Evolutionary conservation across 2,888 invertebrate species (phyloP).

Genomic region (Boloria selene): DNA sequence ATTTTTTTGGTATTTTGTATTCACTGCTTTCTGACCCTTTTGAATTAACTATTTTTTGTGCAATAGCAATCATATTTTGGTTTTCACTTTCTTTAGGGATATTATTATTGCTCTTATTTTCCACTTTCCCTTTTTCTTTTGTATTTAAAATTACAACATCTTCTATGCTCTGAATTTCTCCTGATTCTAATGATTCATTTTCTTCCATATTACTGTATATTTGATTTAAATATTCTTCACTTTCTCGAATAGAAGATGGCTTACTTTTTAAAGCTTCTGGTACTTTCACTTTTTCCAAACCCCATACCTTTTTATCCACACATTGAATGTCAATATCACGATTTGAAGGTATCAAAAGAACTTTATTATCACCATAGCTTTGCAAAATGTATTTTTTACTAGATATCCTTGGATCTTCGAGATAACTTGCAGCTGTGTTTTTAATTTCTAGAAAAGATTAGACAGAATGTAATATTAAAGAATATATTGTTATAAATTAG

Average conservation of each 20-base stretch:
- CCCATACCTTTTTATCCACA: slow-evolving; percentile 53
- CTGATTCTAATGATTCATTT: slow-evolving; percentile 53
- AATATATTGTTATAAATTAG: neutral
- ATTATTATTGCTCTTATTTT: slow-evolving; percentile 10
- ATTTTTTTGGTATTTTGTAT: slow-evolving; percentile 49
- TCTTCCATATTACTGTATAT: slow-evolving; percentile 52
- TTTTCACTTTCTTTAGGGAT: neutral
- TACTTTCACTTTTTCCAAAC: slow-evolving; percentile 46
- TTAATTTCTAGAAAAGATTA: slow-evolving; percentile 61
- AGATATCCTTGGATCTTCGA: slow-evolving; percentile 64
- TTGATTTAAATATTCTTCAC: slow-evolving; percentile 44
- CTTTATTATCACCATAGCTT: slow-evolving; percentile 48
- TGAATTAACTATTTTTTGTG: neutral
- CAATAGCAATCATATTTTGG: neutral
- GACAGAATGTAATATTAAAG: slow-evolving; percentile 2
- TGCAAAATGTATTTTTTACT: slow-evolving; percentile 59
- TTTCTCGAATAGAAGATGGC: slow-evolving; percentile 36
- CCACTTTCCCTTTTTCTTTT: slow-evolving; percentile 14
- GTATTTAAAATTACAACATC: slow-evolving; percentile 19
- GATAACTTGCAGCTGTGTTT: slow-evolving; percentile 48
- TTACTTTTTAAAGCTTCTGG: slow-evolving; percentile 51
- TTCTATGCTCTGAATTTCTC: slow-evolving; percentile 47
- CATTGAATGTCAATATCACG: slow-evolving; percentile 54
- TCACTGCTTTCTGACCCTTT: slow-evolving; percentile 21
- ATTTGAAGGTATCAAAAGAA: slow-evolving; percentile 50